Conservation (phyloP, 2,797 vertebrate genomes). For the Liparis tanakae region DNA sequence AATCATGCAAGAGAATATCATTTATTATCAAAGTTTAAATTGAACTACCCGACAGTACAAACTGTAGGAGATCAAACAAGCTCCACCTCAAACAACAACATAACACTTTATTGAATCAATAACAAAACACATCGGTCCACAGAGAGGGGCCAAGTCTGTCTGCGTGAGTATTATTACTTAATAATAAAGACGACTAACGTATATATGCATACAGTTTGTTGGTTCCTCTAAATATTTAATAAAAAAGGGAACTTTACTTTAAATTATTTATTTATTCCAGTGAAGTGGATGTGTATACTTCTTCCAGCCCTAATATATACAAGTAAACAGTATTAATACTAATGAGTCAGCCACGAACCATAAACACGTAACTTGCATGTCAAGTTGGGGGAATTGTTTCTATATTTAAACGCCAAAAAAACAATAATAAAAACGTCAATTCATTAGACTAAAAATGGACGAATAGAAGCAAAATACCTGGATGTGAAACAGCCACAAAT, state of each 20-base stretch:
- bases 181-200: background rate
- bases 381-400: background rate
- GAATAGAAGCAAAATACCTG: background rate
- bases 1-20: background rate
- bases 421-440: conserved; percentile 9
- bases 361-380: background rate
- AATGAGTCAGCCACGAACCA: background rate
- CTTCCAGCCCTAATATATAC: background rate
- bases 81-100: background rate
- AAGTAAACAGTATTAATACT: background rate
- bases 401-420: background rate
- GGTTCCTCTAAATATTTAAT: background rate
- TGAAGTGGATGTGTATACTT: background rate
- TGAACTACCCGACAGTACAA: background rate
- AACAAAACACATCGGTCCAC: background rate
- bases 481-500: background rate
- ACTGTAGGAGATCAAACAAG: background rate
- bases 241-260: background rate
- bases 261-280: background rate
- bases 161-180: background rate
- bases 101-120: background rate
- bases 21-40: background rate
- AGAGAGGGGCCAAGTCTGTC: background rate
- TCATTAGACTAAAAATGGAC: background rate
- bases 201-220: background rate